Evolutionary conservation across 1,140 invertebrate genomes (phyloP), one percentile per base, ranked within the genome.

Genomic region (Drosophila murphyi): DNA sequence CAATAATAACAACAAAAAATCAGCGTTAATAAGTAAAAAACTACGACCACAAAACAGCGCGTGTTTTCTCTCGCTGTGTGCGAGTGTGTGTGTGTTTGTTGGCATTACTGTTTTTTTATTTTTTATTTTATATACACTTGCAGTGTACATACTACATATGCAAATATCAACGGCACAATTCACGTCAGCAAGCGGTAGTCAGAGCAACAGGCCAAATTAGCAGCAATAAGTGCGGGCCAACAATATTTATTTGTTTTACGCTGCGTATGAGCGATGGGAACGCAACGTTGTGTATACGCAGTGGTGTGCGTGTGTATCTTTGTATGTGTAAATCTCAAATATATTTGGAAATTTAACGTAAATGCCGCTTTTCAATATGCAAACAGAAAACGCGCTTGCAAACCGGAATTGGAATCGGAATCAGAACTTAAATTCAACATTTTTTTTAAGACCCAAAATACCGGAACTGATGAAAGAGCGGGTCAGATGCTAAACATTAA

Each of bases 201-300:
- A 41, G 20, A 20, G 28, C 54, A 56, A 41, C 54, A 31, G 28
- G 7, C 37, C 8, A 41, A 43, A 41, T 56, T 56, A 56, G 35
- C 35, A 41, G 10, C 37, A 56, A 41, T 56, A 31, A 31, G 37
- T 29, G 35, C 37, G 37, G 41, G 0, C 1, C 20, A 20, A 31
- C 8, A 29, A n/a, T 56, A n/a, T 41, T 41, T 56, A 4, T 5
- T 39, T 4, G 54, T 35, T 29, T 28, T 31, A 56, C 37, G 2
- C 4, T 31, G 54, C 54, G 54, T 56, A 56, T 56, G 10, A 20
- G 34, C 29, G 32, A 48, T 48, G 7, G 47, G 31, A 5, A 51
- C 10, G 2, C 29, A 35, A 3, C 20, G 52, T 55, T 48, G 55
- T 43, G 45, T 32, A 48, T 73, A 43, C 57, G 48, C 45, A 43